Evolutionary conservation across 2,888 invertebrate genomes (phyloP).

Genomic region (Euspilapteryx auroguttella): DNA sequence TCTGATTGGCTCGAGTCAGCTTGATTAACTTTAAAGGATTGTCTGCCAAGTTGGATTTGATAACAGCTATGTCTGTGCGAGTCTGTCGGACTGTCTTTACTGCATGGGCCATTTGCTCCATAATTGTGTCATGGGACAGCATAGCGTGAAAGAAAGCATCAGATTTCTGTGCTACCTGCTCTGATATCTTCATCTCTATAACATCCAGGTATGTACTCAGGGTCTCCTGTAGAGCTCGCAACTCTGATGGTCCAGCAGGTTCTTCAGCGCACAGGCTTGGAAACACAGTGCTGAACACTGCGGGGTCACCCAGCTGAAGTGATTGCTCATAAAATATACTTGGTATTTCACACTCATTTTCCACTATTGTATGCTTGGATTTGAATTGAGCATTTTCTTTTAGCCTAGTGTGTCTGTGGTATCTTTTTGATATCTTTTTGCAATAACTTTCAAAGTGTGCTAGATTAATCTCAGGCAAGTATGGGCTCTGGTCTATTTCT

Average conservation of each 20-base stretch:
- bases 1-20: constrained; percentile 66
- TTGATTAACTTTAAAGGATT: constrained; percentile 79
- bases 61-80: constrained; percentile 72
- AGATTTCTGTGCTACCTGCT: constrained; percentile 92
- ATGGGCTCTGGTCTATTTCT: constrained; percentile 74
- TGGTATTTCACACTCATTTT: constrained; percentile 71
- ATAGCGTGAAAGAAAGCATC: constrained; percentile 98
- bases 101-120: constrained; percentile 90
- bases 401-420: constrained; percentile 64
- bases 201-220: constrained; percentile 93
- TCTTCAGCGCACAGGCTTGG: constrained; percentile 64
- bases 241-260: constrained; percentile 65
- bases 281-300: constrained; percentile 85
- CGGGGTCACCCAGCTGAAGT: constrained; percentile 77
- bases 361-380: constrained; percentile 43
- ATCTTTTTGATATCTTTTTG: constrained; percentile 72
- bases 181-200: constrained; percentile 91
- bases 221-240: constrained; percentile 81
- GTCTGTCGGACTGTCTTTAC: constrained; percentile 74
- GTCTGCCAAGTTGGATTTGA: constrained; percentile 78
- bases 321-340: constrained; percentile 81
- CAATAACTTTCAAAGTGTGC: constrained; percentile 88
- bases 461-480: constrained; percentile 80
- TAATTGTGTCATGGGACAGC: constrained; percentile 96
- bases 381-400: constrained; percentile 39